Evolutionary conservation across 2,797 vertebrate genomes (phyloP), one percentile per base, ranked within the genome.

Genomic region (Scomberomorus guttatus): DNA sequence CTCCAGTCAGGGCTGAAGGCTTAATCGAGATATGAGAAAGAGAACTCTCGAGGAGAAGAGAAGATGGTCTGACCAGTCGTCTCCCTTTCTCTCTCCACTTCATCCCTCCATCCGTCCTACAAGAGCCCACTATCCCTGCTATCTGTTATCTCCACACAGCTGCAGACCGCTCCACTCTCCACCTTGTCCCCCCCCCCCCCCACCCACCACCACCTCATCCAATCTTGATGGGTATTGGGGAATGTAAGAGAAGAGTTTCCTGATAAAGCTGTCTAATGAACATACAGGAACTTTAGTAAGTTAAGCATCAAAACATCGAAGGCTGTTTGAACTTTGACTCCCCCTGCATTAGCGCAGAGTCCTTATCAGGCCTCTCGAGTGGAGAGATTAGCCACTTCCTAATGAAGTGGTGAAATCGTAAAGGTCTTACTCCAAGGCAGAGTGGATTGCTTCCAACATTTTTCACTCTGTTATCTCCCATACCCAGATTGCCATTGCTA

Each of bases 181-280:
- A 89, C 90, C 87, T 83, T 82, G 83, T 80, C 89, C 83, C 90
- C 78, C 75, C 73, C 82, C 48, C 80, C 59, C 71, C 22, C 69
- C 81, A 51, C 68, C 66, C 67, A 12, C 73, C 59, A 54, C 84
- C 70, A 65, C 86, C 84, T 85, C 88, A 72, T 93, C 92, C 87
- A 89, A 92, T 96, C 95, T 95, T 94, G 96, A 97, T 96, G 94
- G 91, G 85, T 96, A 97, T 96, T 96, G 95, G 95, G 90, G 94
- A 92, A 94, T 93, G 94, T 95, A 96, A 96, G 94, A 91, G 93
- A 93, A 95, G 94, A 95, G 94, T 94, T 94, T 83, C 89, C 95
- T 94, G 96, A 97, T 97, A 97, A 97, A 97, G 95, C 95, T 96
- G 95, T 96, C 96, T 97, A 97, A 97, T 96, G 96, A 97, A 97